phyloP scores from a whole-genome alignment of 2,888 invertebrate genomes.

The Oscheius sp. region DNA sequence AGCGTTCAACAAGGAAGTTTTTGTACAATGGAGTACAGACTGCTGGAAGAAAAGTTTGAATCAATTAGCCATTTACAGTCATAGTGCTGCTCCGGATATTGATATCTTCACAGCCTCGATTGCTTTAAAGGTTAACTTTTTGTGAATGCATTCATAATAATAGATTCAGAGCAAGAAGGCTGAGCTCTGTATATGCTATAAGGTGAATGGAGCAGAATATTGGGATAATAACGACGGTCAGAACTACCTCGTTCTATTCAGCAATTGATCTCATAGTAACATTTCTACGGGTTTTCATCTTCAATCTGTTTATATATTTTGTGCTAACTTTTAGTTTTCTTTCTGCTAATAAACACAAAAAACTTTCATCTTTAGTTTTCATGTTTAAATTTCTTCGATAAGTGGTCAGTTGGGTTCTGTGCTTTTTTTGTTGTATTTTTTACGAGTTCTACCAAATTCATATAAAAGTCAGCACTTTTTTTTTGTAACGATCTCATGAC shows the following conservation, averaged over 20 bases:
- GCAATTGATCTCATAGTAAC: background rate
- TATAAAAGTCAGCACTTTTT: no score
- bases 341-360: no score
- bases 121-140: background rate
- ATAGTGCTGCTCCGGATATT: constrained; percentile 5
- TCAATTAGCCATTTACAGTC: constrained; percentile 14
- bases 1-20: constrained; percentile 17
- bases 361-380: no score
- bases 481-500: no score
- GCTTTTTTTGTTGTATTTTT: no score
- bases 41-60: constrained; percentile 1
- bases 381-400: no score
- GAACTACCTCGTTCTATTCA: constrained; percentile 2
- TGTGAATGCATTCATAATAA: background rate
- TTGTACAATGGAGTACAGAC: background rate
- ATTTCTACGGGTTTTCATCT: background rate
- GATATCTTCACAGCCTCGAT: constrained; percentile 23
- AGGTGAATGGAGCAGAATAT: background rate
- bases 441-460: no score
- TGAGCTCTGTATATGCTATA: constrained; percentile 13
- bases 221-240: constrained; percentile 21
- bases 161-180: background rate
- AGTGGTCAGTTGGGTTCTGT: no score
- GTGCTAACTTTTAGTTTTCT: no score
- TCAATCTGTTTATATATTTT: no score